Conservation (phyloP, 2,113 vertebrate genomes). For the Apodemus sylvaticus region DNA sequence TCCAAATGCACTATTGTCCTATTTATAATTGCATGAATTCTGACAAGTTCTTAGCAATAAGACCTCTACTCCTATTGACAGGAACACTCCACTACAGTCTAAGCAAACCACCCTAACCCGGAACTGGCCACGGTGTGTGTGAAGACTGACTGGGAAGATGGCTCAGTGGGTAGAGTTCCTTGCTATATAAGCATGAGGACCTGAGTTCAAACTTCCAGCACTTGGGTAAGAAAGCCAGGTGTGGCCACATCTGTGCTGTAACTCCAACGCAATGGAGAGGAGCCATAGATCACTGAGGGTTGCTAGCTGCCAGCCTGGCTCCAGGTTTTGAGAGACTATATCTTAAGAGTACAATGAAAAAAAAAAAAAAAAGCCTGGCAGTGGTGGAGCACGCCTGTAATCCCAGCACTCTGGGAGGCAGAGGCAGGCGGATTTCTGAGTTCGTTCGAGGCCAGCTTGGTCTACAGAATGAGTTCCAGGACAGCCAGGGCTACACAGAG, state of each 20-base stretch:
- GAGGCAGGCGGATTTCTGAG: too few species aligned
- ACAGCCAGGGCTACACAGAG: too few species aligned
- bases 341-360: too few species aligned
- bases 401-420: too few species aligned
- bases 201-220: neutral
- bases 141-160: neutral
- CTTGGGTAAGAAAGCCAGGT: neutral
- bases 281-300: neutral
- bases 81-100: neutral
- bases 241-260: neutral
- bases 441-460: too few species aligned
- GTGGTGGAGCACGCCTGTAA: too few species aligned
- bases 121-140: conserved; percentile 26
- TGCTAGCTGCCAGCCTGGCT: neutral
- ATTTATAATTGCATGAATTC: neutral
- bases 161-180: neutral
- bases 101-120: neutral
- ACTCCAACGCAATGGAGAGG: neutral
- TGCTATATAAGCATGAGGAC: neutral
- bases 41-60: conserved; percentile 6
- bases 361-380: too few species aligned
- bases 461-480: too few species aligned
- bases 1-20: neutral
- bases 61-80: neutral
- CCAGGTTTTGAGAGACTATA: neutral